Evolutionary conservation across 1,140 invertebrate genomes (phyloP), one percentile per base, ranked within the genome.

Genomic region (Coboldia fuscipes): DNA sequence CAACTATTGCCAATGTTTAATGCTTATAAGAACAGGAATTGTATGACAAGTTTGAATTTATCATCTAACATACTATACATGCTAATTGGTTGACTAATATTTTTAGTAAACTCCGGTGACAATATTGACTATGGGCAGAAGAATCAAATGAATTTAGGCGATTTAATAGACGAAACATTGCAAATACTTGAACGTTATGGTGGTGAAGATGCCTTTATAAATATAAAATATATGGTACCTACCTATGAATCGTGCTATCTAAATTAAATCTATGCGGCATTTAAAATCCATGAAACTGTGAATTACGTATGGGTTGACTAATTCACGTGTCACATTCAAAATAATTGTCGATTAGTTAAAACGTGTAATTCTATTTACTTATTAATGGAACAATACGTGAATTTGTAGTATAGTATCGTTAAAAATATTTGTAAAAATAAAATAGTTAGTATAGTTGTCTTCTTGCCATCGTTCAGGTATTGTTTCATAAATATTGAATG

Each of bases 201-300:
- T 6, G 85, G 85, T 10, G 73, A 82, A 44, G 80, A 90, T 57
- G 84, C 86, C 4, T 90, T 86, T 51, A 88, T 88, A 42, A 88
- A 89, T 54, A 89, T 92, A 41, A 90, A 92, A 58, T 27, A 27
- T 52, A 83, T 90, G 70, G 68, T 90, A 37, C 85, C 86, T 0
- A 90, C 85, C 3, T 92, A 90, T 45, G 84, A 92, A 53, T 89
- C 84, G 2, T 84, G 80, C 49, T 66, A 83, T 43, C 60, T 75
- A 39, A 82, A 83, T 49, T 83, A 29, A 26, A 24, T 16, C 18
- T 8, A 7, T 29, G 7, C 22, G 6, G 22, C 22, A n/a, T n/a
- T n/a, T n/a, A n/a, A n/a, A n/a, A n/a, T n/a, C n/a, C n/a, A n/a
- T n/a, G n/a, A n/a, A n/a, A n/a, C n/a, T n/a, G n/a, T n/a, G n/a